Percentiles rank a stretch among this genome's conserved stretches.
Evolutionary conservation across 2,797 vertebrate species (phyloP).

Genomic region (Loris lydekkerianus): DNA sequence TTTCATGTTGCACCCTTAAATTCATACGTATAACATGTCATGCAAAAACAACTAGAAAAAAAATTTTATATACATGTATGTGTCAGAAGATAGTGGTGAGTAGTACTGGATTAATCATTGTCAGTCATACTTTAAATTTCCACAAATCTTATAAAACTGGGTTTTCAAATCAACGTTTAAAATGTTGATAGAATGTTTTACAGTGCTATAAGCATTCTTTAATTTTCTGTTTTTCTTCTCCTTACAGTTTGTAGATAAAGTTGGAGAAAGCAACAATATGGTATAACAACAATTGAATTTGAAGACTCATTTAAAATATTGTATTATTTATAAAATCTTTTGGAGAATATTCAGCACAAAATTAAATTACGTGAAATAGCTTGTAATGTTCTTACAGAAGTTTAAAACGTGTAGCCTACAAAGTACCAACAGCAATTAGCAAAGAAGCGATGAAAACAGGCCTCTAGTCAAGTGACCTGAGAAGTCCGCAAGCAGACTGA

Average conservation of each 20-base stretch:
- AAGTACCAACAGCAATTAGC: constrained; percentile 83
- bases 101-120: constrained; percentile 83
- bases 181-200: constrained; percentile 12
- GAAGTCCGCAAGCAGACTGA: constrained; percentile 82
- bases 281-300: constrained; percentile 92
- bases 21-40: constrained; percentile 87
- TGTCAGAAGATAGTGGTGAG: constrained; percentile 84
- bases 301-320: constrained; percentile 89
- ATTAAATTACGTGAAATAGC: constrained; percentile 88
- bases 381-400: constrained; percentile 88
- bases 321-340: constrained; percentile 92
- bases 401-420: constrained; percentile 86
- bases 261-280: constrained; percentile 98
- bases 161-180: constrained; percentile 56
- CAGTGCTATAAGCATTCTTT: neutral
- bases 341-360: constrained; percentile 90
- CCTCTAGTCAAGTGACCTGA: constrained; percentile 83
- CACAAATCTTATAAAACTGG: constrained; percentile 79
- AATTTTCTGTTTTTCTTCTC: constrained; percentile 80
- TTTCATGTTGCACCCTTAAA: constrained; percentile 87
- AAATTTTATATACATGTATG: constrained; percentile 74
- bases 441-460: constrained; percentile 83
- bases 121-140: constrained; percentile 82
- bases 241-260: constrained; percentile 96
- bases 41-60: constrained; percentile 85